Percentiles rank a stretch among this genome's conserved stretches.
These are phyloP conservation scores for Linyphia triangularis DNA, from an alignment of 2,888 invertebrate species.

Conservation along the genomic window DNA sequence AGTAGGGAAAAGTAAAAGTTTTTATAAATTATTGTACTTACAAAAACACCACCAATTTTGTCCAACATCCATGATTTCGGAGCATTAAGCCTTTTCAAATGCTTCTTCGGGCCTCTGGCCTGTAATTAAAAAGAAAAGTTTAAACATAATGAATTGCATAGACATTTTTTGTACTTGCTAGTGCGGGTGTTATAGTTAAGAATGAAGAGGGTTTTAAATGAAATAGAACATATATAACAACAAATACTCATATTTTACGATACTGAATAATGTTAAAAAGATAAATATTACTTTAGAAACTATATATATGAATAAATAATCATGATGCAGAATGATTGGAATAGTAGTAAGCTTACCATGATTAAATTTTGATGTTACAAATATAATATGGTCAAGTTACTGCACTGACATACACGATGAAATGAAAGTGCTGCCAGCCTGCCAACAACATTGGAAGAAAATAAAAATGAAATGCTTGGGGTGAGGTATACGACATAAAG, in stretches of 20 bases:
- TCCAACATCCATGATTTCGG: slow-evolving; percentile 99
- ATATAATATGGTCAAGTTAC: background rate
- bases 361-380: background rate
- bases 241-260: no score
- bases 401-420: background rate
- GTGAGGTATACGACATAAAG: no score
- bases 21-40: slow-evolving; percentile 76
- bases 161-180: no score
- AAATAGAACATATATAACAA: no score
- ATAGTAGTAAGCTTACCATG: background rate
- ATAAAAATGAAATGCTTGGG: no score
- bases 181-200: no score
- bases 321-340: background rate
- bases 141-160: no score
- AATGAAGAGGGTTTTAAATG: no score
- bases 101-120: slow-evolving; percentile 99
- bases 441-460: no score
- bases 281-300: background rate
- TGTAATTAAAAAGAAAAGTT: slow-evolving; percentile 52
- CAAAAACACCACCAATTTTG: slow-evolving; percentile 97
- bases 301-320: background rate
- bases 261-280: no score
- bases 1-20: background rate
- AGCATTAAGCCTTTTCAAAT: slow-evolving; percentile 98
- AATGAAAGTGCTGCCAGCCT: background rate